A percentile compares a stretch with the other conserved stretches of the same genome.
These are phyloP conservation scores for Patella pellucida DNA, from an alignment of 2,888 invertebrate genomes.

Conservation along the genomic window DNA sequence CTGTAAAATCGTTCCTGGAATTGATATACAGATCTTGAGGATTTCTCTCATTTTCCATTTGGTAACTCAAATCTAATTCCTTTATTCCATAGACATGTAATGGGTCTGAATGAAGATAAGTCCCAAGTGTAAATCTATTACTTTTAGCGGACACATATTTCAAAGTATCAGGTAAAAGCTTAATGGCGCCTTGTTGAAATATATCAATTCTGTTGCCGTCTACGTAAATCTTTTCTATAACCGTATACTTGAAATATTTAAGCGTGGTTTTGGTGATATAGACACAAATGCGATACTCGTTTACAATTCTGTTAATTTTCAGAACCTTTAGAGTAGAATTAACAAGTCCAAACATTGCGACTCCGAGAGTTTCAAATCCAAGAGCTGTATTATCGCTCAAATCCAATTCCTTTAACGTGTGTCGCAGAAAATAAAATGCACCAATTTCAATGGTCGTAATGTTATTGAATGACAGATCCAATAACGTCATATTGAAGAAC, in stretches of 20 bases:
- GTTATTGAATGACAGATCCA: conserved; percentile 22
- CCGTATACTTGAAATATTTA: conserved; percentile 21
- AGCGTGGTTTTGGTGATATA: conserved; percentile 13
- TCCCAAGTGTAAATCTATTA: conserved; percentile 26
- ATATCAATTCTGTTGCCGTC: conserved; percentile 30
- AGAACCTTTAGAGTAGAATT: conserved; percentile 16
- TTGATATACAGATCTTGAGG: too few relatives aligned
- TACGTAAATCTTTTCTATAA: conserved; percentile 27
- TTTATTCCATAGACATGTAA: too few relatives aligned
- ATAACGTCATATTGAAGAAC: background rate
- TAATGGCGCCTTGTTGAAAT: conserved; percentile 26
- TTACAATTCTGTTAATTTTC: conserved; percentile 22
- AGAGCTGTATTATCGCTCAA: conserved; percentile 24
- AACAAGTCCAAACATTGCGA: conserved; percentile 23
- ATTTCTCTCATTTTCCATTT: too few relatives aligned
- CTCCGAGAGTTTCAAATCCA: conserved; percentile 21
- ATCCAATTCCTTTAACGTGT: conserved; percentile 21
- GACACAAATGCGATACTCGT: conserved; percentile 18
- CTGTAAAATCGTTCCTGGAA: too few relatives aligned
- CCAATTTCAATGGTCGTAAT: background rate
- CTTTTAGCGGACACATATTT: conserved; percentile 15
- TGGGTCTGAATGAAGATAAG: conserved; percentile 15
- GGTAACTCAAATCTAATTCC: too few relatives aligned
- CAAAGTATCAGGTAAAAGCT: conserved; percentile 22
- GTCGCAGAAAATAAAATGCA: conserved; percentile 14